Base-by-base conservation (phyloP, 2,888 invertebrate genomes). In the Dinocampus coccinellae region DNA sequence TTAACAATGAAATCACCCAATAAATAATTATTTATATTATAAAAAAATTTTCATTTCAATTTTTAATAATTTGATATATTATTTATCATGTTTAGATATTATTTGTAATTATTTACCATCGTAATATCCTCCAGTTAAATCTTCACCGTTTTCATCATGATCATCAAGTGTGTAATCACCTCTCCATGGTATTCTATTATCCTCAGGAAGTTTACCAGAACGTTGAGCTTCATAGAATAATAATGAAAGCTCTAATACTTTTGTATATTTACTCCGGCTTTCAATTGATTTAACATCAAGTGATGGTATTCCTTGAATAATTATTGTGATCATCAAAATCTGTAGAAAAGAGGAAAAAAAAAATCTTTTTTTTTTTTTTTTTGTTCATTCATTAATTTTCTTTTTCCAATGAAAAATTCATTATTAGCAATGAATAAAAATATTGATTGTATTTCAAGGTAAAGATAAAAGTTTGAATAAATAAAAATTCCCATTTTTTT, bases 1-100 rank as follows among this genome's bases (percentile, higher is more conserved):
- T 91, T 91, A 1, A 91, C 90, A 73, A n/a, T n/a, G n/a, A 89
- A 90, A 79, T 91, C 90, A 16, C 89, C 90, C 20, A 90, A 90
- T 90, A 78, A 69, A 53, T 39, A 16, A 26, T 26, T 2, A 13
- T 20, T 6, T 34, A 66, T 33, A 9, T 13, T 11, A 33, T n/a
- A 24, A 9, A 52, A 57, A 22, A 55, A 22, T 22, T 26, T 7
- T 16, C 39, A 33, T 7, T 29, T 29, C 7, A 29, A 4, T 4
- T 29, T 29, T 7, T 29, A 4, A 7, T 29, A 4, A 29, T 4
- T 29, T 29, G 29, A 29, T 29, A 29, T 4, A 29, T n/a, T n/a
- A n/a, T n/a, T n/a, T n/a, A n/a, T n/a, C n/a, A n/a, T 7, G 7
- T 29, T 4, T 29, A 29, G 7, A 29, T 29, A 4, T 29, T 29